These are phyloP conservation scores for Myiozetetes cayanensis DNA, from an alignment of 2,113 vertebrate genomes.

Conservation along the genomic window DNA sequence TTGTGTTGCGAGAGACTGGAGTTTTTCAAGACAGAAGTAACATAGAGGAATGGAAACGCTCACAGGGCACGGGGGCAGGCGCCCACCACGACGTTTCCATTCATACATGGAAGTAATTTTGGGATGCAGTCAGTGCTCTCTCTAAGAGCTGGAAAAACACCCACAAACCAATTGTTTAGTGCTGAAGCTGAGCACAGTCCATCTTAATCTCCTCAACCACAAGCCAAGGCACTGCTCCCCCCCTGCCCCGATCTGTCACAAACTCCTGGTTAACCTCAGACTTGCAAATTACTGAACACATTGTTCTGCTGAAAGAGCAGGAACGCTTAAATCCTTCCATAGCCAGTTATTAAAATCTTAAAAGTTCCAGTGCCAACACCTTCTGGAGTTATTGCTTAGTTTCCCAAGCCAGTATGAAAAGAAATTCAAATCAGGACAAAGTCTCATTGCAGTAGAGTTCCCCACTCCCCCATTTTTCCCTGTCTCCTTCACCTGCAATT, in stretches of 20 bases:
- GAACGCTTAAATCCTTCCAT: neutral
- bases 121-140: conserved; percentile 19
- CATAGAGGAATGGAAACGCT: neutral
- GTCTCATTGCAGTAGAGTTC: neutral
- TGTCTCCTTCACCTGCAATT: neutral
- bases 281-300: neutral
- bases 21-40: neutral
- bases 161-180: neutral
- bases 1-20: neutral
- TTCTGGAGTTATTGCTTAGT: neutral
- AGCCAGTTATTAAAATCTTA: neutral
- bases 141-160: neutral
- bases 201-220: neutral
- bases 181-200: neutral
- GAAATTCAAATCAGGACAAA: neutral
- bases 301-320: neutral
- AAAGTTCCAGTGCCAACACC: neutral
- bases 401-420: neutral
- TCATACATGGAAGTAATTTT: neutral
- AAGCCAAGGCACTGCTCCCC: neutral
- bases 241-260: neutral
- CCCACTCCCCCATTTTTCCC: neutral
- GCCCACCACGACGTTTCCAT: conserved; percentile 4
- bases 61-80: neutral
- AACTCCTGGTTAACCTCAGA: neutral